phyloP scores from a whole-genome alignment of 2,888 invertebrate genomes.

The Idaea dimidiata region DNA sequence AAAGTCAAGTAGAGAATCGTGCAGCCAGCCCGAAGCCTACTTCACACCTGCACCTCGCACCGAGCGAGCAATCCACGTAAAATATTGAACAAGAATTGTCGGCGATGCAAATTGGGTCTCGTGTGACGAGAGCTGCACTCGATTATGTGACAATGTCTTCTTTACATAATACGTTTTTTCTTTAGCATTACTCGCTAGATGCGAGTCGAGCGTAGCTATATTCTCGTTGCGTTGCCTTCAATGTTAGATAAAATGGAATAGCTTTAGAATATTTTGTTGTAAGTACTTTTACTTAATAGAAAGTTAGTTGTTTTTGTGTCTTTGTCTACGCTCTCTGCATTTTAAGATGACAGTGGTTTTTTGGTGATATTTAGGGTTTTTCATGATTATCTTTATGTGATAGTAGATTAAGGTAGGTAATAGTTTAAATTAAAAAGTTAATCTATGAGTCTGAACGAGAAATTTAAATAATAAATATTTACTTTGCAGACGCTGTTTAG shows the following conservation, averaged over 20 bases:
- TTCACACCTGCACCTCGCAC: slow-evolving; percentile 36
- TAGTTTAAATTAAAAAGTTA: no score
- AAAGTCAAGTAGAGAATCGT: no score
- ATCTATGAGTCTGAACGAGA: no score
- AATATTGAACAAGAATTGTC: slow-evolving; percentile 44
- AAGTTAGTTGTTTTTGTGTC: no score
- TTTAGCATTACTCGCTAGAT: slow-evolving; percentile 15
- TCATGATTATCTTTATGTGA: no score
- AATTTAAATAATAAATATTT: no score
- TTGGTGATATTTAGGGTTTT: no score
- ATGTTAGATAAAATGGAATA: neutral
- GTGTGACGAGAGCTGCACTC: slow-evolving; percentile 37
- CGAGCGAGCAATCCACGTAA: slow-evolving; percentile 31
- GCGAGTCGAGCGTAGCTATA: neutral
- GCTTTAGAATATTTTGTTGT: neutral
- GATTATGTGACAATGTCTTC: slow-evolving; percentile 46
- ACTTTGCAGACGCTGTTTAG: no score
- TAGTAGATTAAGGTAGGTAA: no score
- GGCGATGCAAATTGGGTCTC: slow-evolving; percentile 49
- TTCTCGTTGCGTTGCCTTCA: neutral
- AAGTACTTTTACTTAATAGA: neutral
- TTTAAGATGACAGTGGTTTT: no score
- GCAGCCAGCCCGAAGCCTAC: slow-evolving; percentile 13
- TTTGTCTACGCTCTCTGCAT: no score
- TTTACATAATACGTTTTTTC: slow-evolving; percentile 32